Conservation (phyloP, 2,113 vertebrate genomes). For the Melanotaenia duboulayi region DNA sequence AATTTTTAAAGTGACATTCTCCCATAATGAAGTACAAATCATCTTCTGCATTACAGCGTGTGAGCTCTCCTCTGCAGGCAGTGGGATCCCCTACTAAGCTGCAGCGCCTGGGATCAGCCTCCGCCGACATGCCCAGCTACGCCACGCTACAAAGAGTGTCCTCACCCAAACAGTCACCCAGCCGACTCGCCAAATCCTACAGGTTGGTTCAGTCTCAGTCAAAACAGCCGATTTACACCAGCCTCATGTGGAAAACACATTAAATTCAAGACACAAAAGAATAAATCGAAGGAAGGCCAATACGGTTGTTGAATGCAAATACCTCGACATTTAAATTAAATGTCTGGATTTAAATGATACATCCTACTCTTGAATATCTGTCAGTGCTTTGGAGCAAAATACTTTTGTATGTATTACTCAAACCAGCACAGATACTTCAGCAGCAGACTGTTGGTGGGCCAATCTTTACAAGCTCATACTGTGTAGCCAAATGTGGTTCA, state of each 20-base stretch:
- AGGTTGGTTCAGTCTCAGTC: slow-evolving; percentile 68
- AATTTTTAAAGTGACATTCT: slow-evolving; percentile 57
- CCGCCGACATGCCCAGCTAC: slow-evolving; percentile 92
- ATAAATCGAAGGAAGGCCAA: slow-evolving; percentile 1
- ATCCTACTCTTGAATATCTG: neutral
- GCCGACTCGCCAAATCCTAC: slow-evolving; percentile 97
- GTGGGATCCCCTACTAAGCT: slow-evolving; percentile 94
- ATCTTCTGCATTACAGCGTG: slow-evolving; percentile 80
- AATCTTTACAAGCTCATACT: slow-evolving; percentile 29
- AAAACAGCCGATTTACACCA: neutral
- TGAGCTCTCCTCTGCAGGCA: slow-evolving; percentile 91
- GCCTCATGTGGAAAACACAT: neutral
- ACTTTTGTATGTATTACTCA: neutral
- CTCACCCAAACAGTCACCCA: slow-evolving; percentile 95
- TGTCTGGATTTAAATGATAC: slow-evolving; percentile 13
- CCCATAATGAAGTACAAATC: slow-evolving; percentile 47
- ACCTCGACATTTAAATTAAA: slow-evolving; percentile 18
- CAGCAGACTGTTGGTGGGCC: slow-evolving; percentile 47
- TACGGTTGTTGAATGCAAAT: slow-evolving; percentile 8
- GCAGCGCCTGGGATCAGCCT: slow-evolving; percentile 90
- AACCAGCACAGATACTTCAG: neutral
- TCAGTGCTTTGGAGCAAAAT: neutral
- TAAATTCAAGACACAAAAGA: neutral
- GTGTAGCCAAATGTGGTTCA: slow-evolving; percentile 44
- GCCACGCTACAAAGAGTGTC: slow-evolving; percentile 89